Base-by-base conservation (phyloP, 2,113 vertebrate species). In the Chionodraco myersi region DNA sequence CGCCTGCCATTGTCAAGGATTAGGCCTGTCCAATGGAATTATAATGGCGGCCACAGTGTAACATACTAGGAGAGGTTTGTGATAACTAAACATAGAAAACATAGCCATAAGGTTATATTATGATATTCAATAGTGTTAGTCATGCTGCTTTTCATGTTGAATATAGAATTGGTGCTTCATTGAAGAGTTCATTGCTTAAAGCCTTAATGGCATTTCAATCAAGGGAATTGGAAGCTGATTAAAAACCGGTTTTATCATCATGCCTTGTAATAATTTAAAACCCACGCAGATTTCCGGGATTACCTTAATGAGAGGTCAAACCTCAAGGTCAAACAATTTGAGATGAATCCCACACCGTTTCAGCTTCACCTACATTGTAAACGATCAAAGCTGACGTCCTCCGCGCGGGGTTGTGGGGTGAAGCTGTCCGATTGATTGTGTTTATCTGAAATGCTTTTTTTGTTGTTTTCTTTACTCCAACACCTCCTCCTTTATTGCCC, bases 381-480 rank as follows among this genome's bases (percentile, higher is more conserved):
- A 66, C 72, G 82, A 83, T 79, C 66, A 83, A 64, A 72, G 48
- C 52, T 47, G 45, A 45, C 18, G 18, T 56, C n/a, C 66, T 72
- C 36, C 30, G 23, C 79, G 6, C 26, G 2, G 21, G 66, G 78
- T 82, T 75, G 69, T 21, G 9, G 63, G 83, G 61, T 91, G 89
- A 90, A 9, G 63, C 60, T 1, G 80, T 80, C 67, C 86, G 15
- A 93, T 92, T 89, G 93, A 93, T 91, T 88, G 69, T 56, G 79
- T 90, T 93, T 91, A 92, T 93, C 92, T 86, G 54, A 68, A 56
- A 4, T 7, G 12, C 47, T 60, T 58, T 88, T 61, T 72, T 64
- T 64, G 54, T 65, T 44, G 21, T 41, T n/a, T 44, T 10, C 15
- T 16, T 9, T 7, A 7, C 21, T 23, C 44, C 63, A n/a, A 61